Conservation (phyloP, 2,113 vertebrate genomes). For the Grantiella picta region DNA sequence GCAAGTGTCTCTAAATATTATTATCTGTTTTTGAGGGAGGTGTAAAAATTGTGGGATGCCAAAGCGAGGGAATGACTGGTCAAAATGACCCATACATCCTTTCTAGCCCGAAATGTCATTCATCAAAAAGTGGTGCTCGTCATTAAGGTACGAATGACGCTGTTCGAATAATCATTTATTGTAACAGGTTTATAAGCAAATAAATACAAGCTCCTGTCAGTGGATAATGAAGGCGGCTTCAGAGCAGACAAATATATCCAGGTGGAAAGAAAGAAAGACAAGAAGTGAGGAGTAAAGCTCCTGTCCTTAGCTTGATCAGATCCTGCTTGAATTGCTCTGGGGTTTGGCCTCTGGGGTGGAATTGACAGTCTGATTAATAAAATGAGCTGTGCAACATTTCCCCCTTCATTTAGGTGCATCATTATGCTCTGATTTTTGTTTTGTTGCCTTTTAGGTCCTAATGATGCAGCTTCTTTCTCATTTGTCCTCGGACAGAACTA, state of each 20-base stretch:
- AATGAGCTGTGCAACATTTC: slow-evolving; percentile 97
- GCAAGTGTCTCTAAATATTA: slow-evolving; percentile 91
- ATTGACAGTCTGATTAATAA: slow-evolving; percentile 99
- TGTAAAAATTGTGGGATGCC: slow-evolving; percentile 87
- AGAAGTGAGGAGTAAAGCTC: slow-evolving; percentile 87
- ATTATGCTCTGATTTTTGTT: slow-evolving; percentile 99
- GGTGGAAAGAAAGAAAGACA: slow-evolving; percentile 87
- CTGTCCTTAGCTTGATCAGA: slow-evolving; percentile 87
- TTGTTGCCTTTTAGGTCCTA: slow-evolving; percentile 90
- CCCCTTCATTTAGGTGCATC: slow-evolving; percentile 99
- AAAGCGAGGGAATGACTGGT: slow-evolving; percentile 92
- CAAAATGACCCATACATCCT: slow-evolving; percentile 96
- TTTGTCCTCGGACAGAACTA: slow-evolving; percentile 75
- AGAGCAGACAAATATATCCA: slow-evolving; percentile 98
- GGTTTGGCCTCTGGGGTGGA: slow-evolving; percentile 99
- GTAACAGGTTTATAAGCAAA: slow-evolving; percentile 99
- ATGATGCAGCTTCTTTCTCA: slow-evolving; percentile 78
- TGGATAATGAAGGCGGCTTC: slow-evolving; percentile 98
- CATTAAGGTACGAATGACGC: slow-evolving; percentile 98
- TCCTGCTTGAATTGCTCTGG: slow-evolving; percentile 90
- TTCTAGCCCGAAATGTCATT: slow-evolving; percentile 93
- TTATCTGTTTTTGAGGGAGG: slow-evolving; percentile 90
- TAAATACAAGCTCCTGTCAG: slow-evolving; percentile 99
- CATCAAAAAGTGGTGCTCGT: slow-evolving; percentile 95
- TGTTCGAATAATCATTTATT: slow-evolving; percentile 99